phyloP scores from a whole-genome alignment of 2,113 vertebrate species.

The Lota lota region DNA sequence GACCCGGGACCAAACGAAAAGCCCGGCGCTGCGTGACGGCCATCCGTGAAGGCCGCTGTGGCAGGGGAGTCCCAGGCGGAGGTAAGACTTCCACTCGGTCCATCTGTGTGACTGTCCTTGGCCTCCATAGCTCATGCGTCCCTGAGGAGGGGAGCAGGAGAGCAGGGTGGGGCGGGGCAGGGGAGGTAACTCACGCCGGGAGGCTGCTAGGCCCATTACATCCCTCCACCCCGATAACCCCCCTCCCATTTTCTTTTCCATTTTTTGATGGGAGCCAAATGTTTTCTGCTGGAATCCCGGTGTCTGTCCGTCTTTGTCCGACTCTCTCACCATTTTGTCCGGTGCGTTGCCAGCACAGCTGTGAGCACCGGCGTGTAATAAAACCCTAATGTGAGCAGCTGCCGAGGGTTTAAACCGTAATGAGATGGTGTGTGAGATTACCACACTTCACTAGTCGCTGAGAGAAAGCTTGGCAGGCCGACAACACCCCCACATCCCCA shows the following conservation, averaged over 20 bases:
- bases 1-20: slow-evolving; percentile 52
- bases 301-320: slow-evolving; percentile 68
- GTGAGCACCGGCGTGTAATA: slow-evolving; percentile 74
- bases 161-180: not conserved
- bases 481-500: slow-evolving; percentile 43
- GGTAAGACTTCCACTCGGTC: slow-evolving; percentile 51
- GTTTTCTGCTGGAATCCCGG: slow-evolving; percentile 66
- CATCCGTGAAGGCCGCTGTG: slow-evolving; percentile 50
- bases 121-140: slow-evolving; percentile 45
- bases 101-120: slow-evolving; percentile 72
- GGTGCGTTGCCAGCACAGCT: slow-evolving; percentile 71
- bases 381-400: slow-evolving; percentile 78
- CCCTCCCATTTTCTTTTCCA: slow-evolving; percentile 12
- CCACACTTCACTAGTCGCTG: slow-evolving; percentile 69
- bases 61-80: slow-evolving; percentile 58
- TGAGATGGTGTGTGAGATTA: slow-evolving; percentile 80
- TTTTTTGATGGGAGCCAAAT: slow-evolving; percentile 64
- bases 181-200: slow-evolving; percentile 58
- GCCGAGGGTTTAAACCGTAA: slow-evolving; percentile 74
- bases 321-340: slow-evolving; percentile 70
- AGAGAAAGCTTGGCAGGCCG: slow-evolving; percentile 66
- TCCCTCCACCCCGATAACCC: slow-evolving; percentile 61
- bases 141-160: slow-evolving; percentile 28
- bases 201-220: slow-evolving; percentile 70
- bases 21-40: slow-evolving; percentile 52